Base-by-base conservation (phyloP, 64 coral and sea anemone species). In the Orbicella faveolata region DNA sequence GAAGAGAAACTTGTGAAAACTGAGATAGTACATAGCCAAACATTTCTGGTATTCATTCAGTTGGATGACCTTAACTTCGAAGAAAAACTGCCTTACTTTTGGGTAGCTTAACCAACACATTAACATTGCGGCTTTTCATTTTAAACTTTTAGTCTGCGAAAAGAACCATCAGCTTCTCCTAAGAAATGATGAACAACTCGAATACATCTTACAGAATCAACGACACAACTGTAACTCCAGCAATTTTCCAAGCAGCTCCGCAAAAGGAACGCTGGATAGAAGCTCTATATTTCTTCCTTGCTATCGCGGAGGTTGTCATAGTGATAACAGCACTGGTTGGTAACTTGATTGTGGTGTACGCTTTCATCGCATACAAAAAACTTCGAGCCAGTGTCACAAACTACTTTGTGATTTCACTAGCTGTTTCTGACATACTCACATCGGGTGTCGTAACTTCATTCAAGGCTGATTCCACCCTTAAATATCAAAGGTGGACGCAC, bases 351-450 rank as follows among this genome's bases (percentile, higher is more conserved):
- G 94, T 96, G 2, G 68, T 96, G 39, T 96, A 96, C 12, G 90
- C 94, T 4, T 96, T 96, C 77, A 90, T 89, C 19, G 80, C 69
- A 14, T 89, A 93, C 74, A 91, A 72, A 4, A 76, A 88, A 26
- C 81, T 96, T 0, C 62, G 94, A 33, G 62, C 78, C 3, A 96
- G 78, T 63, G 94, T 93, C 23, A 96, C 94, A 16, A 96, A 96
- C 17, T 96, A 96, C 83, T 96, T 92, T 65, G 84, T 96, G 2
- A 83, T 91, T 1, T 93, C 91, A 52, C 74, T 96, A 25, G 94
- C 94, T 9, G 44, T 96, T 21, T 93, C 90, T 26, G 94, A 96
- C 61, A 74, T 96, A 14, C 54, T 96, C 0, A 96, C 94, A 0
- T 82, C 87, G 4, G 52, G 73, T 18, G 68, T 96, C 21, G 94